Conservation (phyloP, 2,888 invertebrate genomes). For the Drosophila maculinotata region DNA sequence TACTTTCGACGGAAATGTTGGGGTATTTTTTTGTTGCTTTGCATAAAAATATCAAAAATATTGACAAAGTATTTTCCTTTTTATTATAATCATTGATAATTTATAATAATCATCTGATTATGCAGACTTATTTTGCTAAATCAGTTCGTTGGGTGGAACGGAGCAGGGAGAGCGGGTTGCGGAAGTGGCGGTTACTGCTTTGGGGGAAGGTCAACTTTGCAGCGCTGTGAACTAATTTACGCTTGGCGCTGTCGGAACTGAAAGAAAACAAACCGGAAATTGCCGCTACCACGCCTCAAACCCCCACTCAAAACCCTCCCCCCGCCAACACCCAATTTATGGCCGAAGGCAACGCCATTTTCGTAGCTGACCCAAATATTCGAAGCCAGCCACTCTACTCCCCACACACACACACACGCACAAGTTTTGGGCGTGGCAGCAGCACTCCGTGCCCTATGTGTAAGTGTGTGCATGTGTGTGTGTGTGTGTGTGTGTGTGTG, state of each 20-base stretch:
- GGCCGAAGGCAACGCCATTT: slow-evolving; percentile 38
- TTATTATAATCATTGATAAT: slow-evolving; percentile 69
- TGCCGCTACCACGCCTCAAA: slow-evolving; percentile 62
- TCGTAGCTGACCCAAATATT: slow-evolving; percentile 55
- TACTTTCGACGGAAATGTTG: slow-evolving; percentile 31
- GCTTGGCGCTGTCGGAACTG: slow-evolving; percentile 72
- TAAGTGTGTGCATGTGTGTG: too few species aligned
- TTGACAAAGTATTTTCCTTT: slow-evolving; percentile 58
- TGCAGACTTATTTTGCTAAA: slow-evolving; percentile 44
- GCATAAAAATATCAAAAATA: slow-evolving; percentile 47
- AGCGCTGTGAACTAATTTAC: slow-evolving; percentile 78
- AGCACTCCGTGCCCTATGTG: neutral
- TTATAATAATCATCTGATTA: slow-evolving; percentile 74
- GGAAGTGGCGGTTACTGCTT: slow-evolving; percentile 2
- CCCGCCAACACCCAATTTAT: slow-evolving; percentile 13
- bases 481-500: slow-evolving; percentile 18
- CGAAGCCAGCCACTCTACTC: slow-evolving; percentile 10
- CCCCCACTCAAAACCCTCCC: slow-evolving; percentile 6
- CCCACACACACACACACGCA: slow-evolving; percentile 14
- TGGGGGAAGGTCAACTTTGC: slow-evolving; percentile 40
- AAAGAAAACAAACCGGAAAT: slow-evolving; percentile 80
- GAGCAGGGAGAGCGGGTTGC: neutral
- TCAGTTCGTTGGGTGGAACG: slow-evolving; percentile 19
- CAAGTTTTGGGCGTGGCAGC: slow-evolving; percentile 29
- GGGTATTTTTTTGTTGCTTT: slow-evolving; percentile 9